Evolutionary conservation across 2,888 invertebrate genomes (phyloP).

Genomic region (Cephus sareptanus): DNA sequence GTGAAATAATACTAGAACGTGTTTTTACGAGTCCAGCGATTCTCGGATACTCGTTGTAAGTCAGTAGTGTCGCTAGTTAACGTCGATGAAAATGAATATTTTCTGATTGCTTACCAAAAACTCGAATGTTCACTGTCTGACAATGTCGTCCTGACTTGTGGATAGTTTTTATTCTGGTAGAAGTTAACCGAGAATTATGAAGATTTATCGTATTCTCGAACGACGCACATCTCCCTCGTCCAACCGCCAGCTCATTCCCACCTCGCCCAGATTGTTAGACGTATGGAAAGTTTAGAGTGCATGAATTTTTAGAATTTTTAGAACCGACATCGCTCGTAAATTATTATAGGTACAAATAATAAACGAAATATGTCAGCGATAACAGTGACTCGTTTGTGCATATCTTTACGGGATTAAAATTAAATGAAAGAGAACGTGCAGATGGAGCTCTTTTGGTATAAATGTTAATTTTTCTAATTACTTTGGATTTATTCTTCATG

Average conservation of each 20-base stretch:
- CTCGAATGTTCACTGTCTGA: not conserved
- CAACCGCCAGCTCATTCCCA: not conserved
- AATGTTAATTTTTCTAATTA: slow-evolving; percentile 32
- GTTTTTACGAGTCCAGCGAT: not conserved
- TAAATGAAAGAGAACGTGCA: not conserved
- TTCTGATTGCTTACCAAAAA: not conserved
- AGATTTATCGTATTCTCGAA: not conserved
- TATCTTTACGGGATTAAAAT: not conserved
- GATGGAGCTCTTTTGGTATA: not conserved
- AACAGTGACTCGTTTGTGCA: not conserved
- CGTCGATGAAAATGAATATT: not conserved
- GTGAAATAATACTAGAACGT: not conserved
- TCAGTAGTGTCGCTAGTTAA: not conserved
- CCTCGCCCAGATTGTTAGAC: not conserved
- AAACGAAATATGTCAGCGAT: not conserved
- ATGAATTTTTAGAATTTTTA: not conserved
- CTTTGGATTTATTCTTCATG: slow-evolving; percentile 32
- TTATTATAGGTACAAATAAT: not conserved
- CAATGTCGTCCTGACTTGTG: not conserved
- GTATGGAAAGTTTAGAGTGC: not conserved
- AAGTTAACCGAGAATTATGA: not conserved
- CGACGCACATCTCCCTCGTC: not conserved
- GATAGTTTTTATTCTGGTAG: not conserved
- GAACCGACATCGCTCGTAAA: not conserved
- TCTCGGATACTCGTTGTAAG: not conserved